Evolutionary conservation across 2,888 invertebrate species (phyloP), one percentile per base, ranked within the genome.

Genomic region (Drosophila maculinotata): DNA sequence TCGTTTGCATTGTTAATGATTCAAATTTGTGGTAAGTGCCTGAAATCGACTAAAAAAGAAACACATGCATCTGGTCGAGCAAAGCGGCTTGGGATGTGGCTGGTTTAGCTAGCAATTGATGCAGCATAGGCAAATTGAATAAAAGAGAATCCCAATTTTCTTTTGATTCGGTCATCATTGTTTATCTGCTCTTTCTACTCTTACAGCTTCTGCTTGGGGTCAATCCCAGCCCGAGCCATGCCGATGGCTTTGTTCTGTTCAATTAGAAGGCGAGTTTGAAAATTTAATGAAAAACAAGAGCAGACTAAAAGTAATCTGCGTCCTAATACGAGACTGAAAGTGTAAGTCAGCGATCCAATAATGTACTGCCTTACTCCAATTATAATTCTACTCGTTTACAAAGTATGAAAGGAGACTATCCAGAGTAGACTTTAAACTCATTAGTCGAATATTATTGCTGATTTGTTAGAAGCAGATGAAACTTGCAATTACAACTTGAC

Each of bases 1-100:
- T 73, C 68, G 57, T 73, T 74, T 76, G 68, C 73, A 70, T 79
- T 63, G 76, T 76, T 73, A 82, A 73, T 82, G 62, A 79, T 62
- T 64, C 48, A 56, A 65, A 80, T 73, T 80, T 76, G 70, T 52
- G 64, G 48, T 70, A 76, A 76, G 64, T 79, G 80, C 57, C 57
- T 23, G 17, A 63, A 47, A 54, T 60, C 42, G 41, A 57, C 38
- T 33, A 33, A 33, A 45, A 45, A 31, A 41, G 26, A 4, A 52
- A 31, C n/a, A 10, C 25, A 17, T 39, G 36, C 31, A 52, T 12
- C 25, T 63, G 35, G 28, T 7, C 44, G 25, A 14, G 28, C 15
- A 26, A 6, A 26, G 8, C 8, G 36, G 51, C 20, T 58, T 15
- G 33, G 9, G 7, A 41, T 12, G 14, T 47, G 14, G 15, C 12